A percentile compares a stretch with the other conserved stretches of the same genome.
These are phyloP conservation scores for Solenodon paradoxus DNA, from an alignment of 2,113 vertebrate genomes.

Conservation along the genomic window DNA sequence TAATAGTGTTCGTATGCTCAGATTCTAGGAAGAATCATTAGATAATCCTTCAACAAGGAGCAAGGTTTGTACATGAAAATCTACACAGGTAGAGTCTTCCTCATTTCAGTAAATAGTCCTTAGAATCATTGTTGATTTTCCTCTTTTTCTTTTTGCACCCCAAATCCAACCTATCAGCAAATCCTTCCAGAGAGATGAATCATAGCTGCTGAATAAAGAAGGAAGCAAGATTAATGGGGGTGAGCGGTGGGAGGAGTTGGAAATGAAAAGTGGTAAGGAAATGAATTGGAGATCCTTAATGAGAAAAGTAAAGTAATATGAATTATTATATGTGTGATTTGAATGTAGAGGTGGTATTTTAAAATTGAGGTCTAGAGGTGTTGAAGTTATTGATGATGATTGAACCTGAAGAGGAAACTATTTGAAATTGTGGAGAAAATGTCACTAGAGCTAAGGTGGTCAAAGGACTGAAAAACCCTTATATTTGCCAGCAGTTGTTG, in stretches of 20 bases:
- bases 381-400: not conserved
- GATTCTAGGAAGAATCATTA: not conserved
- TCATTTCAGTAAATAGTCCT: not conserved
- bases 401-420: not conserved
- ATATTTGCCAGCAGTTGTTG: not conserved
- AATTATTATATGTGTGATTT: not conserved
- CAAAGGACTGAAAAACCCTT: not conserved
- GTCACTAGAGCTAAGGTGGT: not conserved
- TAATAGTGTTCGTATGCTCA: not conserved
- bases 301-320: not conserved
- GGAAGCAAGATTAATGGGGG: not conserved
- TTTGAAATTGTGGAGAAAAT: not conserved
- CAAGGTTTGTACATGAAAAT: not conserved
- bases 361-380: not conserved
- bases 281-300: not conserved
- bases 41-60: not conserved
- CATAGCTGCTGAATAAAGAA: not conserved
- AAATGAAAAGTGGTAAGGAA: not conserved
- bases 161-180: no score
- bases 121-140: not conserved
- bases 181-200: no score
- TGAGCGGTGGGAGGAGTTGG: accelerated
- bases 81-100: not conserved
- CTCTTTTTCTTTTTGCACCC: not conserved
- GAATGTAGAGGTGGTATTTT: not conserved